Evolutionary conservation across 2,888 invertebrate genomes (phyloP).

Genomic region (Megamerina dolium): DNA sequence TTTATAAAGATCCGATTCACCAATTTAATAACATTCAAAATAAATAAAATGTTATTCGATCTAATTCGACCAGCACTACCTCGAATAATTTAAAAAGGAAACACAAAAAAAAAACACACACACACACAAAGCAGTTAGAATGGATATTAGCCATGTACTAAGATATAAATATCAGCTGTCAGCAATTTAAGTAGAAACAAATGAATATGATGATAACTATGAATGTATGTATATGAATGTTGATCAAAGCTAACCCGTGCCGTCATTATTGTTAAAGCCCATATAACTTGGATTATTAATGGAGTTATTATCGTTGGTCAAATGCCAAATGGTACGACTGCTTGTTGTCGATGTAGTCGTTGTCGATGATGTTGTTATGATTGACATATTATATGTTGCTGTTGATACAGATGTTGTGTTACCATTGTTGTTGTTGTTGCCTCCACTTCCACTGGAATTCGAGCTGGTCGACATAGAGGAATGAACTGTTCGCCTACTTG

Average conservation of each 20-base stretch:
- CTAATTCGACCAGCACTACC: no score
- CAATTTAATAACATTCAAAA: no score
- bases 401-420: no score
- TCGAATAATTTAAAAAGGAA: no score
- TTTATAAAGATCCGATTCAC: no score
- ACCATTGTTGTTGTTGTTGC: slow-evolving; percentile 29
- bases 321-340: slow-evolving; percentile 49
- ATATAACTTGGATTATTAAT: slow-evolving; percentile 49
- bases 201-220: no score
- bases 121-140: no score
- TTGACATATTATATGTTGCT: slow-evolving; percentile 20
- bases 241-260: slow-evolving; percentile 43
- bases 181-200: no score
- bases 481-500: slow-evolving; percentile 21
- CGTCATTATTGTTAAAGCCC: slow-evolving; percentile 47
- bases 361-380: slow-evolving; percentile 24
- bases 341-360: slow-evolving; percentile 29
- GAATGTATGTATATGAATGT: slow-evolving; percentile 1
- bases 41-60: no score
- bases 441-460: slow-evolving; percentile 29
- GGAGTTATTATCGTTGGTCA: slow-evolving; percentile 43
- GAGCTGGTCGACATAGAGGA: slow-evolving; percentile 20
- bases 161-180: no score
- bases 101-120: no score
- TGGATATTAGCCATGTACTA: no score